Percentiles rank a stretch among this genome's conserved stretches.
Evolutionary conservation across 2,113 vertebrate species (phyloP).

Genomic region (Trematocara nigrifrons): DNA sequence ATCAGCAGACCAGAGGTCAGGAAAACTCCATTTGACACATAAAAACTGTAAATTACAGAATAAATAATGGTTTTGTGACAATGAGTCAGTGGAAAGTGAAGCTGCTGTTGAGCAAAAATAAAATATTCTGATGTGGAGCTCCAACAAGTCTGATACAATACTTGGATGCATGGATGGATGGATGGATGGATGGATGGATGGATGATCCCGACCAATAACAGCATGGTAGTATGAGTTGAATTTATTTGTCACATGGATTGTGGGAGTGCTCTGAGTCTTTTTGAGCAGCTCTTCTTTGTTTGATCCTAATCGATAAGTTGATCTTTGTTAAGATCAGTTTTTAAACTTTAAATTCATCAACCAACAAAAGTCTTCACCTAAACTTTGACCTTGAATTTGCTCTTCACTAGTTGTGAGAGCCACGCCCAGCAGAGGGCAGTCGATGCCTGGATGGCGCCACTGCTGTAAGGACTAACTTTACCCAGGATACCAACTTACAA

Average conservation of each 20-base stretch:
- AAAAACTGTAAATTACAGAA: too few species aligned
- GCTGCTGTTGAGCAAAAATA: too few species aligned
- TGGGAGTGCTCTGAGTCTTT: not conserved
- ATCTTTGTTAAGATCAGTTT: not conserved
- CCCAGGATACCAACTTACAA: not conserved
- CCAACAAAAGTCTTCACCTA: not conserved
- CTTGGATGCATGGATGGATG: not conserved
- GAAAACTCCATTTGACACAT: too few species aligned
- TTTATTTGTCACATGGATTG: not conserved
- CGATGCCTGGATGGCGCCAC: not conserved
- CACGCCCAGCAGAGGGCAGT: not conserved
- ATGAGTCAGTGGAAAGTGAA: too few species aligned
- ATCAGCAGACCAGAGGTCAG: too few species aligned
- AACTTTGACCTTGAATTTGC: not conserved
- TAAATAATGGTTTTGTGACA: too few species aligned
- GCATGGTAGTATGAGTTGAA: not conserved
- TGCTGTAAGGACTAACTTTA: not conserved
- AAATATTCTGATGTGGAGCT: too few species aligned
- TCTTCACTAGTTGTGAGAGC: not conserved
- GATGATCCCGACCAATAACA: not conserved
- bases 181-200: not conserved
- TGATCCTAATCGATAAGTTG: not conserved
- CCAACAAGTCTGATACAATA: too few species aligned
- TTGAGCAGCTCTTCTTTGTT: not conserved
- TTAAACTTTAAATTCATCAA: not conserved